phyloP scores from a whole-genome alignment of 2,113 vertebrate genomes.

The Corydoras maculifer region DNA sequence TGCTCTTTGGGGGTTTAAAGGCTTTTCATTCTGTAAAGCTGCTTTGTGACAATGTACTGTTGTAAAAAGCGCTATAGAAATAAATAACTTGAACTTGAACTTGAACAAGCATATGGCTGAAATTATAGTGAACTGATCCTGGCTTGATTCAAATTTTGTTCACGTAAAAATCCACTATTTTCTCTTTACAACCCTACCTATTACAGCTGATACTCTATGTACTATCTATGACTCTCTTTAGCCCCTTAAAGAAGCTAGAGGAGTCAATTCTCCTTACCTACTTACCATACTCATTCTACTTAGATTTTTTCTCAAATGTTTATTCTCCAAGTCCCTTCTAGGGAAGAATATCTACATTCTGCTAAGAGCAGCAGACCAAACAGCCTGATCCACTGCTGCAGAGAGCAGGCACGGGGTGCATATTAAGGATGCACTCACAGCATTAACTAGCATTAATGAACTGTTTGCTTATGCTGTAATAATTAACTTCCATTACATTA shows the following conservation, averaged over 20 bases:
- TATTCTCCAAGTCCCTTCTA: constrained; percentile 15
- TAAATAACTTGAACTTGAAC: too few relatives aligned
- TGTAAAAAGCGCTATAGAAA: too few relatives aligned
- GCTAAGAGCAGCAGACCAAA: constrained; percentile 55
- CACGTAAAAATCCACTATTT: background rate
- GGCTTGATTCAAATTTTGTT: background rate
- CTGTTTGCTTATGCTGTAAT: constrained; percentile 99
- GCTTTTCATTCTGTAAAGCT: too few relatives aligned
- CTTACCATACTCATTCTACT: background rate
- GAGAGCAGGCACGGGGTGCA: constrained; percentile 82
- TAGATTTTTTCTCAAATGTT: constrained; percentile 39
- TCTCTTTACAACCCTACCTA: background rate
- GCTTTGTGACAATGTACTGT: too few relatives aligned
- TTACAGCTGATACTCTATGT: too few relatives aligned
- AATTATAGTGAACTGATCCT: background rate
- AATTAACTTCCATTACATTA: constrained; percentile 99
- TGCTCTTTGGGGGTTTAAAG: too few relatives aligned
- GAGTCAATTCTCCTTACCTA: constrained; percentile 19
- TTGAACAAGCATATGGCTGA: too few relatives aligned
- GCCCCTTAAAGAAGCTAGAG: background rate
- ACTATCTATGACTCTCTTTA: too few relatives aligned
- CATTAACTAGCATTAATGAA: constrained; percentile 99
- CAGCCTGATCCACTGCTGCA: constrained; percentile 63
- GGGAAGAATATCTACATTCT: constrained; percentile 63
- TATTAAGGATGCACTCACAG: constrained; percentile 98